Base-by-base conservation (phyloP, 2,797 vertebrate genomes). In the Dermochelys coriacea region DNA sequence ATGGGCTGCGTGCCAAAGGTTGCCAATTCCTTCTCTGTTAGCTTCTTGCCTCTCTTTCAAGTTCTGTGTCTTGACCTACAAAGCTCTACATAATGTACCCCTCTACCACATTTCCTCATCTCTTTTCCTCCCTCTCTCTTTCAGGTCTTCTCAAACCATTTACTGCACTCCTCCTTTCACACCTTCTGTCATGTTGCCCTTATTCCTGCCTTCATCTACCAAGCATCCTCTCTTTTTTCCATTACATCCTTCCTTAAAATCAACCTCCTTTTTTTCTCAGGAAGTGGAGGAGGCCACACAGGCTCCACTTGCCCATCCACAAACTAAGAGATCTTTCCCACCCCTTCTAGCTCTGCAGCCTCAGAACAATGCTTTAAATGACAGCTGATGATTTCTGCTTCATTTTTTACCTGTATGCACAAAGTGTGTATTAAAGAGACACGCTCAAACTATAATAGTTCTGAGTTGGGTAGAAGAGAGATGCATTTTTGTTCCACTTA, bases 401-500 rank as follows among this genome's bases (percentile, higher is more conserved):
- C 50, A 21, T 85, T 37, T 47, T 3, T 1, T 3, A 77, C 2
- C 50, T 1, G 31, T 75, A 41, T 34, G 52, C 52, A 54, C 79
- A 27, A 85, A 61, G 0, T 0, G 3, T 37, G 10, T 31, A 50
- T 47, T 15, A 77, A 1, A 4, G 64, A 87, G 68, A 14, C 81
- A 23, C 11, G 15, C 1, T 19, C 5, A 49, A 71, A 25, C 31
- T 87, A 21, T 8, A 80, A 2, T 37, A 71, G 41, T 49, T 85
- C 64, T 41, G 45, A 89, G n/a, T 10, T 74, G 71, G 82, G 92
- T 78, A 55, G 71, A 87, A 8, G 1, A 31, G 41, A 91, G 82
- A 84, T 4, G 18, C 0, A 50, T 52, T 80, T 68, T 27, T 34
- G 64, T 85, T 93, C 54, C 61, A 59, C 80, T 95, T 97, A 99